Base-by-base conservation (phyloP, 2,797 vertebrate genomes). In the Paguma larvata region DNA sequence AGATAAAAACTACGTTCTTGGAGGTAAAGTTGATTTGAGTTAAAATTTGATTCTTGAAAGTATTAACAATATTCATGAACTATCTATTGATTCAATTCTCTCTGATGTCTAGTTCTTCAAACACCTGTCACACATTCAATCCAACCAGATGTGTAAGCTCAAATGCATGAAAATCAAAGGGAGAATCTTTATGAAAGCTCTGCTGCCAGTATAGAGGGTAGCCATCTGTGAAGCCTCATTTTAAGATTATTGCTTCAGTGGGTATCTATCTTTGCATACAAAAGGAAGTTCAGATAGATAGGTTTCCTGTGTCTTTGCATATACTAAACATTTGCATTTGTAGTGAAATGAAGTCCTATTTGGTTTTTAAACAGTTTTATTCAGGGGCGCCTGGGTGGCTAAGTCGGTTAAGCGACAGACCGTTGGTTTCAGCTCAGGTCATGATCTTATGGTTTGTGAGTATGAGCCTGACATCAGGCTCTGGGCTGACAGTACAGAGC, bases 1-100 rank as follows among this genome's bases (percentile, higher is more conserved):
- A 80, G 27, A 38, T 82, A 13, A 73, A 87, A 96, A 72, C 7
- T 77, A 34, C 83, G 18, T 65, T 85, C 8, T 91, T 79, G 94
- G 23, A 80, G 94, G 27, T 72, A 63, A 92, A 72, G 84, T 89
- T 38, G 44, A 77, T 2, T 88, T 95, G n/a, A 84, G 79, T 89
- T 68, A 79, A 96, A 94, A 73, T 68, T 82, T 51, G 91, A 95
- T 48, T 94, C 10, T 85, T 75, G 72, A 93, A 97, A 94, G 65
- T 32, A 89, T 70, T 82, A 53, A 59, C 63, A 79, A 30, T 89
- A 79, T 79, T 86, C 62, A 56, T n/a, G 56, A 90, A 67, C 30
- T 75, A 67, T 32, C 25, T 84, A 73, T 75, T 89, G 3, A 94
- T 96, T 46, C 27, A 83, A 30, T 73, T 83, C 5, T 96, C n/a